Evolutionary conservation across 2,113 vertebrate species (phyloP).

Genomic region (Melospiza melodia): DNA sequence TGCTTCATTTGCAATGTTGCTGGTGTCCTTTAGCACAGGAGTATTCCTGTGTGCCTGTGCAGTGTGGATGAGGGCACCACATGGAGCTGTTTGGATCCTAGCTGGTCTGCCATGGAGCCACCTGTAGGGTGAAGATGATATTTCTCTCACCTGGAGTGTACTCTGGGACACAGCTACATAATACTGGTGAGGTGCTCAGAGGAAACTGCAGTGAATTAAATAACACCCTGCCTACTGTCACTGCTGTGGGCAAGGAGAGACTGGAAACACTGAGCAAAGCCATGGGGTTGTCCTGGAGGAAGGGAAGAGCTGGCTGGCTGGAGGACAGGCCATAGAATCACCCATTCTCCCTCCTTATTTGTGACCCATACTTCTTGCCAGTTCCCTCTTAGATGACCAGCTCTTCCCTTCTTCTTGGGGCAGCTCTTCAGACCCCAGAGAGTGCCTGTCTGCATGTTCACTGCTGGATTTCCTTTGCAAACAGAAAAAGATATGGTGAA

Average conservation of each 20-base stretch:
- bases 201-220: not conserved
- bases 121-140: not conserved
- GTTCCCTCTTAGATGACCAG: not conserved
- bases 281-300: not conserved
- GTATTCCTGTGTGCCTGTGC: not conserved
- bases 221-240: not conserved
- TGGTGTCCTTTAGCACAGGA: not conserved
- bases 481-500: not conserved
- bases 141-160: not conserved
- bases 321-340: not conserved
- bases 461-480: not conserved
- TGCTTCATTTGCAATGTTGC: not conserved
- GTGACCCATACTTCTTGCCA: not conserved
- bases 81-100: not conserved
- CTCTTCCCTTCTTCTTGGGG: not conserved
- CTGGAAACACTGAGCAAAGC: not conserved
- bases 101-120: not conserved
- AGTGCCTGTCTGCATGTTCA: fast-evolving
- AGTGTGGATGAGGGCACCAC: not conserved
- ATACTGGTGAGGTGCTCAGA: not conserved
- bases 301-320: not conserved
- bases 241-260: not conserved
- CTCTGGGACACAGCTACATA: not conserved
- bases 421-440: not conserved
- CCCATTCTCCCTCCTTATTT: not conserved